Percentiles rank a stretch among this genome's conserved stretches.
Conservation (phyloP, 2,888 invertebrate species). For the Tetheella fluctuosa region DNA sequence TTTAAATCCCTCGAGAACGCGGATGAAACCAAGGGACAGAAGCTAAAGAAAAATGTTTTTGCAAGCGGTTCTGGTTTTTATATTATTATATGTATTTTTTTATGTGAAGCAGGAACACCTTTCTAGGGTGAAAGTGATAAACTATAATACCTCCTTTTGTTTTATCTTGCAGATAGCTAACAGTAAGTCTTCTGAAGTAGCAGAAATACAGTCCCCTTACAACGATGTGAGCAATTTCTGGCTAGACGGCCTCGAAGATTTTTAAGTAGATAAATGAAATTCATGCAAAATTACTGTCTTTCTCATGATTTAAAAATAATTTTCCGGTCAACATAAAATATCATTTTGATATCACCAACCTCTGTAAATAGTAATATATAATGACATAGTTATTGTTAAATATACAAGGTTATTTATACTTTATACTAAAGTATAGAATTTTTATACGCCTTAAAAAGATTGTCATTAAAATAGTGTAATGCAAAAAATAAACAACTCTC, state of each 20-base stretch:
- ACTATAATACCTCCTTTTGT: constrained; percentile 2
- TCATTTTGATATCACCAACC: neutral
- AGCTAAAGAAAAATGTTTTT: no score
- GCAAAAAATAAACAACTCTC: no score
- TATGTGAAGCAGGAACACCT: no score
- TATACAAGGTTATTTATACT: no score
- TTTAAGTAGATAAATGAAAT: neutral
- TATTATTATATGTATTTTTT: no score
- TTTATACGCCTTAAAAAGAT: no score
- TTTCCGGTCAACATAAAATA: neutral
- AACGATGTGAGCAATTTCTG: constrained; percentile 64
- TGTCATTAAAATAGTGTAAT: no score
- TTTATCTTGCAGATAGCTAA: constrained; percentile 33
- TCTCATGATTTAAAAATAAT: neutral
- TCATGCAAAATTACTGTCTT: neutral
- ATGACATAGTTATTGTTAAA: neutral
- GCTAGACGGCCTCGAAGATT: constrained; percentile 40
- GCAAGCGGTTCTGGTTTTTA: no score
- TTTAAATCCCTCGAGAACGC: no score
- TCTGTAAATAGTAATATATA: constrained; percentile 1
- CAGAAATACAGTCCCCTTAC: constrained; percentile 67
- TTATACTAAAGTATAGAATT: no score
- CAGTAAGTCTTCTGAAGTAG: constrained; percentile 45
- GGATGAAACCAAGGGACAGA: no score
- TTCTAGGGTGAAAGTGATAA: no score